phyloP scores from a whole-genome alignment of 2,888 invertebrate genomes.

The Eurytoma californica region DNA sequence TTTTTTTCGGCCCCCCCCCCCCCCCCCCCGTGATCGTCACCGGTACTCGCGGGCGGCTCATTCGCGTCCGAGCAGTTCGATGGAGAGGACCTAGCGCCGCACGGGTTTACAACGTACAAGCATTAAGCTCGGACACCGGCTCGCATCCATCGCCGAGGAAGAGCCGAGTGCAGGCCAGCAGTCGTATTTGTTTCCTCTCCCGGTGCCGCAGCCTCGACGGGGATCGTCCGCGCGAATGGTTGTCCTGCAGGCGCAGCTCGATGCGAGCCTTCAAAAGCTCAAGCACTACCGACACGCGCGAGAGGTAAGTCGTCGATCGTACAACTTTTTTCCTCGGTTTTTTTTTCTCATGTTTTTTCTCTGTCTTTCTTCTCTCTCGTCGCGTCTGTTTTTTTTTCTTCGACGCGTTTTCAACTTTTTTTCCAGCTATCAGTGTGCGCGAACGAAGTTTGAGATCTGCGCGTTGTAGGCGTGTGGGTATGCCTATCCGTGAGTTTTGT shows the following conservation, averaged over 20 bases:
- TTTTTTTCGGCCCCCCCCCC: too few relatives aligned
- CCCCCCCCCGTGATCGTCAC: background rate
- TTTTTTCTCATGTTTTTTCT: background rate
- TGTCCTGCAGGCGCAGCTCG: conserved; percentile 44
- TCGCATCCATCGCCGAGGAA: background rate
- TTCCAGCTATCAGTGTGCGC: background rate
- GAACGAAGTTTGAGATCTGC: background rate
- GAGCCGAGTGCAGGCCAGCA: background rate
- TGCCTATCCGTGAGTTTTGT: background rate
- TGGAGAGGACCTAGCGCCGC: background rate
- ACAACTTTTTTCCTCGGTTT: background rate
- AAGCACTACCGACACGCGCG: conserved; percentile 8
- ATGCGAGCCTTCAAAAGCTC: conserved; percentile 46
- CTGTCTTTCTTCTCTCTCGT: background rate
- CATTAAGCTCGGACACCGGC: too few relatives aligned
- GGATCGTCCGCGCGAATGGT: conserved; percentile 42
- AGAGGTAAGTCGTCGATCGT: conserved; percentile 40
- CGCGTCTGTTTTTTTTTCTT: conserved; percentile 7
- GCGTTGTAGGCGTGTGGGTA: background rate
- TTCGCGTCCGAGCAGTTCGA: conserved; percentile 5
- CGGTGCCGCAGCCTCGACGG: background rate
- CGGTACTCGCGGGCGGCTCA: background rate
- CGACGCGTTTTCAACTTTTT: background rate
- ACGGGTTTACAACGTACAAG: too few relatives aligned
- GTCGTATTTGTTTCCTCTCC: background rate